Evolutionary conservation across 2,888 invertebrate genomes (phyloP), one percentile per base, ranked within the genome.

Genomic region (Aleiodes testaceus): DNA sequence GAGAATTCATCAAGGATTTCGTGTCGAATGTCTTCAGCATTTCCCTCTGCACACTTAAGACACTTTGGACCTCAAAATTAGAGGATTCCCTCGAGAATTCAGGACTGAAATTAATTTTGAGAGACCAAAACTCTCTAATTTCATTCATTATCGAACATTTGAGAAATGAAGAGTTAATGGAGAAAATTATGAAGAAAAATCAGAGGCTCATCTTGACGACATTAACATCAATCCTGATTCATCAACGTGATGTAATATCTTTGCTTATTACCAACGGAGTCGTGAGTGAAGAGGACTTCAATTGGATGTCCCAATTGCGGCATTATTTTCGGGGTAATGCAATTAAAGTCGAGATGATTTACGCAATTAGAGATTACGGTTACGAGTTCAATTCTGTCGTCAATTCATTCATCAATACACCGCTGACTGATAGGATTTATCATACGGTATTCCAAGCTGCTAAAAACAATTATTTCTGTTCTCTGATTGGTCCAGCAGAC

Each of bases 11-110:
- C 69, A 1, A 59, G 16, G 30, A 4, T 6, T 92, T 92, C 91
- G 89, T 91, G 0, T 80, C 88, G 18, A 44, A 20, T 63, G 44
- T 63, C 22, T 44, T 63, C 18, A 45, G 45, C 12, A 18, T 63
- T n/a, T 63, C 63, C 26, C n/a, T 92, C 30, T 91, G 92, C 80
- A 84, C 89, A 11, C 88, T 91, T 1, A 91, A 91, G 84, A 90
- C 93, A 53, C 91, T 89, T 78, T 94, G 93, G 94, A 93, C 93
- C 0, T 82, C 87, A 1, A 90, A 91, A 77, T 90, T 93, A 14
- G 91, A 92, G 65, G 86, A 88, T 12, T 89, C 89, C 44, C 88
- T 91, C 14, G 52, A 73, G 5, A 77, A 81, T 12, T 75, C 82
- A 1, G 86, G 88, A 1, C 86, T 92, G 75, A 79, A 83, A 26